Evolutionary conservation across 2,113 vertebrate genomes (phyloP).

Genomic region (Naja naja): DNA sequence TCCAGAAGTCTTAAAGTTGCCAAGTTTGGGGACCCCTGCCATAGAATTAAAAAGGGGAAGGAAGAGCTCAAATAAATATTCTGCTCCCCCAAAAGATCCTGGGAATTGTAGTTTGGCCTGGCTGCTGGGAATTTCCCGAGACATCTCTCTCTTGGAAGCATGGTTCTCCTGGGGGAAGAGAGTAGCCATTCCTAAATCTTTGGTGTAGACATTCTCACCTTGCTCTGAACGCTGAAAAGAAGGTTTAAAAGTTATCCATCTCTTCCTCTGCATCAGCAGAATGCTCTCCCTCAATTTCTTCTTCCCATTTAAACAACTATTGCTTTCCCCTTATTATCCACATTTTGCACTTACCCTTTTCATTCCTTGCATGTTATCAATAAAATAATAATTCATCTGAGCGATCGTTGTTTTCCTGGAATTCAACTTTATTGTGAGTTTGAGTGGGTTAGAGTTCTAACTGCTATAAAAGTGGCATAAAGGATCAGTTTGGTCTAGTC

Average conservation of each 20-base stretch:
- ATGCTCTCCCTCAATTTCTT: not conserved
- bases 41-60: not conserved
- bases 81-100: not conserved
- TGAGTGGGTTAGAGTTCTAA: not conserved
- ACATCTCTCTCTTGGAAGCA: not conserved
- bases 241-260: not conserved
- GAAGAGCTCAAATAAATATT: not conserved
- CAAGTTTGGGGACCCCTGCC: too few relatives aligned
- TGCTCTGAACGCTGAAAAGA: not conserved
- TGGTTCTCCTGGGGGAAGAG: not conserved
- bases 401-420: accelerated
- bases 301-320: not conserved
- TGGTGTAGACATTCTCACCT: not conserved
- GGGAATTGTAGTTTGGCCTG: not conserved
- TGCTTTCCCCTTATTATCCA: accelerated
- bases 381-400: not conserved
- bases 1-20: too few relatives aligned
- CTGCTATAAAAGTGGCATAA: not conserved
- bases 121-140: not conserved
- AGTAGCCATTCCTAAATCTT: not conserved
- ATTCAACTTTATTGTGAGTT: accelerated
- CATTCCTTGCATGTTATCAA: not conserved
- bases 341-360: not conserved
- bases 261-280: not conserved
- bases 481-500: too few relatives aligned